Base-by-base conservation (phyloP, 2,888 invertebrate species). In the Glaucopsyche alexis region DNA sequence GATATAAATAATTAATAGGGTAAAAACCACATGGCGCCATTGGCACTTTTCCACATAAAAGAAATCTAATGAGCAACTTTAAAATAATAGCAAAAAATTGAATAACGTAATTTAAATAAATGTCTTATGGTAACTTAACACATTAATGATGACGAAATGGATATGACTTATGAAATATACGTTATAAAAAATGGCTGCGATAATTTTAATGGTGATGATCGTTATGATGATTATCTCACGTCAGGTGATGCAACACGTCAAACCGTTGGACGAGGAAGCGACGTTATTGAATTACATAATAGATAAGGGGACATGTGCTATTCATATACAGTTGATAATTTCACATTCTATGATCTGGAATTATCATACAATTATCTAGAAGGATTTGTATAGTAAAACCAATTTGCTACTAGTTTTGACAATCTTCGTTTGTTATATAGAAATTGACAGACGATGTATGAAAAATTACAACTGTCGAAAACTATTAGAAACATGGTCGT, bases 211-310 rank as follows among this genome's bases (percentile, higher is more conserved):
- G 60, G 29, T 60, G 60, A 60, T 38, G 29, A 16, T 38, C 1
- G 19, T 47, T 47, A 47, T 47, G 9, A 47, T 60, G 29, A 60
- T 60, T 13, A 38, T 60, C 29, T 38, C 60, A 60, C 60, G 60
- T 60, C 60, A 60, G 60, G 7, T 60, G 60, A 60, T 60, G 60
- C 7, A 60, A 60, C 60, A 29, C 47, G 47, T 47, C 47, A 47
- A 47, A 47, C 2, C 13, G 49, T 3, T 19, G 55, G 5, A 55
- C 29, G 60, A 60, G 60, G 60, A 60, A 60, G 60, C 60, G 29
- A 38, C 14, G 9, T 47, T 60, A 60, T 60, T 60, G 60, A 60
- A 60, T 60, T 60, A 60, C 60, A 14, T 60, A 60, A 60, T 29
- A 29, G 7, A 38, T 60, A 29, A 60, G 60, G 60, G 60, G 60